These are phyloP conservation scores for Emydura subglobosa DNA, from an alignment of 2,113 vertebrate genomes.

Conservation along the genomic window DNA sequence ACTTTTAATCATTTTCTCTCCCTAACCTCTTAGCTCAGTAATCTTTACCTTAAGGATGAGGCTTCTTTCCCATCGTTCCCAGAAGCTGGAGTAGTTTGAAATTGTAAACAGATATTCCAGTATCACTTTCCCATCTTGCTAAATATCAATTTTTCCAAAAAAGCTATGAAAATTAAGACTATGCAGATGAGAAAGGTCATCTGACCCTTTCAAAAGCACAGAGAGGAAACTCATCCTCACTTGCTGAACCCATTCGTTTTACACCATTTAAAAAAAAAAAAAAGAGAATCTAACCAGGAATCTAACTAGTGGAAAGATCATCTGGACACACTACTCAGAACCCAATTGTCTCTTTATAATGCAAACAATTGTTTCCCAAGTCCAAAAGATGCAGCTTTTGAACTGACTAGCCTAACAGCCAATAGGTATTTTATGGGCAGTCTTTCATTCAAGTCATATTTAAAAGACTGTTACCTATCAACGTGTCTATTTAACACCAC, in stretches of 20 bases:
- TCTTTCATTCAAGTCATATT: neutral
- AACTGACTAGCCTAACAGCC: constrained; percentile 1
- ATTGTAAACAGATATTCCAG: constrained; percentile 42
- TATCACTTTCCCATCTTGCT: constrained; percentile 3
- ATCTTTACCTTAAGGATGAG: neutral
- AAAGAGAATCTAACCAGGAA: no score
- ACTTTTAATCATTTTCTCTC: neutral
- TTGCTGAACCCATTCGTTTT: neutral
- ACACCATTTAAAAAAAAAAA: neutral
- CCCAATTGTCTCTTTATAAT: neutral
- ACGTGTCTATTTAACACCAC: neutral
- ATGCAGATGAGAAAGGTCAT: neutral
- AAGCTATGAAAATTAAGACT: neutral
- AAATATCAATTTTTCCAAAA: neutral
- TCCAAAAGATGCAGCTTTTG: neutral
- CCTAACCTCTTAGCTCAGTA: neutral
- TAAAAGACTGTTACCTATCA: neutral
- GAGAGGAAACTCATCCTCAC: neutral
- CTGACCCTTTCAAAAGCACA: neutral
- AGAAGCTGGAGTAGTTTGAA: constrained; percentile 51
- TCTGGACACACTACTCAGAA: neutral
- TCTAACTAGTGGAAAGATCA: neutral
- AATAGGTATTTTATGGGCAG: neutral
- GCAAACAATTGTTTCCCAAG: neutral
- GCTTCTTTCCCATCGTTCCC: constrained; percentile 31